Conservation (phyloP, 2,113 vertebrate species). For the Synchiropus splendidus region DNA sequence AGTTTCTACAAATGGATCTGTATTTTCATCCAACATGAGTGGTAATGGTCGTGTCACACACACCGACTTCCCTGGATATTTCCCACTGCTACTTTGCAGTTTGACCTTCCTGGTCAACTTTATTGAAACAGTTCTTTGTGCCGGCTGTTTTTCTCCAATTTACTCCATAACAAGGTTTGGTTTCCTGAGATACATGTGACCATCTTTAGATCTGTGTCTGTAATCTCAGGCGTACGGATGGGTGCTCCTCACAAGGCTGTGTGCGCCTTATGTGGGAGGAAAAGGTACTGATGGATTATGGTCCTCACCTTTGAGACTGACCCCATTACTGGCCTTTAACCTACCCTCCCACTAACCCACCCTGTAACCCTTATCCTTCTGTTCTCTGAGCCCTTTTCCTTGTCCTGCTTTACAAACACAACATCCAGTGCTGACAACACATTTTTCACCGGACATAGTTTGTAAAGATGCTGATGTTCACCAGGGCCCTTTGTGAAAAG, state of each 20-base stretch:
- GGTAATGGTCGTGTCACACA: too few relatives aligned
- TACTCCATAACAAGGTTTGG: conserved; percentile 31
- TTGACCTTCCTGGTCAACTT: too few relatives aligned
- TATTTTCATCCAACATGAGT: too few relatives aligned
- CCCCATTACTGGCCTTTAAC: conserved; percentile 57
- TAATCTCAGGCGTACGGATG: conserved; percentile 16
- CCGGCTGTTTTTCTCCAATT: too few relatives aligned
- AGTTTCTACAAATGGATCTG: too few relatives aligned
- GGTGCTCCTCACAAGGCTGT: conserved; percentile 12
- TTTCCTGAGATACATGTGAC: conserved; percentile 48
- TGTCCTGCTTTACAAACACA: conserved; percentile 6
- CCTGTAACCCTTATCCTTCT: conserved; percentile 16
- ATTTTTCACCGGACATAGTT: not conserved
- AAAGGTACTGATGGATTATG: conserved; percentile 61
- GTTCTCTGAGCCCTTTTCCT: conserved; percentile 13
- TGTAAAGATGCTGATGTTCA: too few relatives aligned
- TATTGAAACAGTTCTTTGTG: too few relatives aligned
- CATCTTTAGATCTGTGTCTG: conserved; percentile 18
- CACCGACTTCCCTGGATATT: too few relatives aligned
- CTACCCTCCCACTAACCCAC: conserved; percentile 26
- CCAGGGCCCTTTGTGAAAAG: too few relatives aligned
- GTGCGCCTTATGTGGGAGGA: conserved; percentile 30
- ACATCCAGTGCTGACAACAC: conserved; percentile 10
- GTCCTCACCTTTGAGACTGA: conserved; percentile 55
- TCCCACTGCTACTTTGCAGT: too few relatives aligned